Percentiles rank a stretch among this genome's conserved stretches.
Conservation (phyloP, 1,140 invertebrate species). For the Monochamus saltuarius region DNA sequence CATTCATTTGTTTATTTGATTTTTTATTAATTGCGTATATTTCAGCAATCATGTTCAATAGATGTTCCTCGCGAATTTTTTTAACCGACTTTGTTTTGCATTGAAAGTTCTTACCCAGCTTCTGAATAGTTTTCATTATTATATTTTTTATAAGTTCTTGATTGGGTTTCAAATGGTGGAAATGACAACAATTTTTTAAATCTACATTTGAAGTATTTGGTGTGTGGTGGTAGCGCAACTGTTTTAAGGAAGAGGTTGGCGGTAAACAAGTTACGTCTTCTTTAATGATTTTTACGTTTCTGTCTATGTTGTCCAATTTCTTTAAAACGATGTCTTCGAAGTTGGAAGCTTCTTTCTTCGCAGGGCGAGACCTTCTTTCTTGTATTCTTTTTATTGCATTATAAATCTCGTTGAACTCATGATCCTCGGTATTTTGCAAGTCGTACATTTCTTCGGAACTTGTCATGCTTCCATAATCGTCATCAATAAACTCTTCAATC, state of each 20-base stretch:
- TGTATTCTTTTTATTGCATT: neutral
- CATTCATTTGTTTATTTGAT: conserved; percentile 1
- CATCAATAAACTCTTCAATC: neutral
- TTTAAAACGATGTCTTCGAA: neutral
- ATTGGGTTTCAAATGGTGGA: no score
- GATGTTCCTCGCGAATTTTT: neutral
- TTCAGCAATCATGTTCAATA: neutral
- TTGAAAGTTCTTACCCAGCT: neutral
- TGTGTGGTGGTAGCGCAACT: no score
- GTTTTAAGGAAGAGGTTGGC: no score
- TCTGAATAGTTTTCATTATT: neutral
- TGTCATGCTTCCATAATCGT: neutral
- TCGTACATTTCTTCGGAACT: conserved; percentile 5
- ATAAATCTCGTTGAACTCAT: neutral
- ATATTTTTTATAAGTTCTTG: no score
- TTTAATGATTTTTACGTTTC: neutral
- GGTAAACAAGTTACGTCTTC: no score
- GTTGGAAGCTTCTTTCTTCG: neutral
- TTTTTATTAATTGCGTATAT: conserved; percentile 2
- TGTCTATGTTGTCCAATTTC: neutral
- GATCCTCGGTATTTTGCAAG: neutral
- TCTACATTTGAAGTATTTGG: no score
- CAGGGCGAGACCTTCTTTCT: neutral
- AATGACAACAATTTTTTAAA: no score
- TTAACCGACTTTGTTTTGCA: neutral